Conservation (phyloP, 2,888 invertebrate species). For the Lissonota sp. region DNA sequence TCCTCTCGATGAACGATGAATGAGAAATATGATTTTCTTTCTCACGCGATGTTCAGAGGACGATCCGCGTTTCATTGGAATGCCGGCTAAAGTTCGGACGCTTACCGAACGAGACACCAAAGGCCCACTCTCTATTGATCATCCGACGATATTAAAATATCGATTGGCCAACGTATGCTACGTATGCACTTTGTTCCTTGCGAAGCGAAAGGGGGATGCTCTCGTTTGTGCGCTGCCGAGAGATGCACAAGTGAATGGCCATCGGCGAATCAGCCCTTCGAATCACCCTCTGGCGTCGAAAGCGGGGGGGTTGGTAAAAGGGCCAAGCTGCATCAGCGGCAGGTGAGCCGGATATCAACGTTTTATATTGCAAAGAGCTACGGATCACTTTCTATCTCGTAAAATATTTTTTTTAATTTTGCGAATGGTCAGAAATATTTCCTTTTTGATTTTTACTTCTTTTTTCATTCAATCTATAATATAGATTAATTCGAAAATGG, state of each 20-base stretch:
- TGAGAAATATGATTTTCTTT: neutral
- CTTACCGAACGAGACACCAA: conserved; percentile 48
- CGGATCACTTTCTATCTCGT: conserved; percentile 10
- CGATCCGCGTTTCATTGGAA: too few species aligned
- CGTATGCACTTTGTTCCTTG: conserved; percentile 83
- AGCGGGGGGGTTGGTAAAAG: neutral
- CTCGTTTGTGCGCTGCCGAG: conserved; percentile 27
- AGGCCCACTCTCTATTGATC: conserved; percentile 74
- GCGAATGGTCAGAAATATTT: too few species aligned
- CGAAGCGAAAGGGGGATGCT: conserved; percentile 25
- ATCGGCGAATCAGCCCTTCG: conserved; percentile 21
- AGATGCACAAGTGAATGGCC: neutral
- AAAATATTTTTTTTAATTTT: neutral
- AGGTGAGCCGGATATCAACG: conserved; percentile 28
- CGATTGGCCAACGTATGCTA: conserved; percentile 83
- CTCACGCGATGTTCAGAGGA: too few species aligned
- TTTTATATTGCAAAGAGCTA: conserved; percentile 31
- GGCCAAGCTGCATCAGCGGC: conserved; percentile 20
- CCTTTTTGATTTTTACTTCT: too few species aligned
- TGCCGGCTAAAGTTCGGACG: neutral
- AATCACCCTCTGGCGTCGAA: conserved; percentile 6
- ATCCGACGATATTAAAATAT: conserved; percentile 83
- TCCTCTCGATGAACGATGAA: neutral
- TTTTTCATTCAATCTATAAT: too few species aligned
- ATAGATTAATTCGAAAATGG: too few species aligned